phyloP scores from a whole-genome alignment of 2,113 vertebrate species.

The Shinisaurus crocodilurus region DNA sequence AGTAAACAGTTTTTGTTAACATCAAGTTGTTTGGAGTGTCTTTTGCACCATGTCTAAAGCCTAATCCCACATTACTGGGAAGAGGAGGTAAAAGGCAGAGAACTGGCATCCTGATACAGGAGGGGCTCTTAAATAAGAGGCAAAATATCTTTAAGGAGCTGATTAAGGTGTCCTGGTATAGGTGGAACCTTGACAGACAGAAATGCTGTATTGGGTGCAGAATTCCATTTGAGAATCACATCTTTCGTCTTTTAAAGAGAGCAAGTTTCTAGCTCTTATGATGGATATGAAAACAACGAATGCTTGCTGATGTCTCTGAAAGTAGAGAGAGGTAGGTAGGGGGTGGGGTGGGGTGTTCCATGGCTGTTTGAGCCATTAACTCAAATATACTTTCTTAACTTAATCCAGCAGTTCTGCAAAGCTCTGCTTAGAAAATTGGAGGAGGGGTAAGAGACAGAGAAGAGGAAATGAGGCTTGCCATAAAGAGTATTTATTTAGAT shows the following conservation, averaged over 20 bases:
- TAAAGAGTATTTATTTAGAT: slow-evolving; percentile 71
- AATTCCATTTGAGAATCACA: background rate
- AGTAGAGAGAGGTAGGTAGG: background rate
- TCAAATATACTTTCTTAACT: background rate
- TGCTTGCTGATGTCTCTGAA: background rate
- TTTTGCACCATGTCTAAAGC: no score
- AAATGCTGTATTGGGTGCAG: background rate
- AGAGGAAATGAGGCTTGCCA: accelerated
- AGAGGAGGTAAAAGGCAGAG: no score
- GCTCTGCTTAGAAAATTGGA: no score
- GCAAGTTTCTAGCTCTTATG: background rate
- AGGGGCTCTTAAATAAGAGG: no score
- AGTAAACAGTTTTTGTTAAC: no score
- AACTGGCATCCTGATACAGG: no score
- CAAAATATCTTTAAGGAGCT: no score
- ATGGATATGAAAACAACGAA: background rate
- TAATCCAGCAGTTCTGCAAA: background rate
- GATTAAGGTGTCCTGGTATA: no score
- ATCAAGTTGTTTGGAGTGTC: no score
- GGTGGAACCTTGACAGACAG: no score
- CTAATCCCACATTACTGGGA: no score
- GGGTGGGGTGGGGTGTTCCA: no score
- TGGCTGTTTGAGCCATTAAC: background rate
- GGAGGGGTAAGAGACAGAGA: accelerated
- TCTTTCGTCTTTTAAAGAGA: background rate